Percentiles rank a stretch among this genome's conserved stretches.
Conservation (phyloP, 2,888 invertebrate genomes). For the Drosophila trichaetosa region DNA sequence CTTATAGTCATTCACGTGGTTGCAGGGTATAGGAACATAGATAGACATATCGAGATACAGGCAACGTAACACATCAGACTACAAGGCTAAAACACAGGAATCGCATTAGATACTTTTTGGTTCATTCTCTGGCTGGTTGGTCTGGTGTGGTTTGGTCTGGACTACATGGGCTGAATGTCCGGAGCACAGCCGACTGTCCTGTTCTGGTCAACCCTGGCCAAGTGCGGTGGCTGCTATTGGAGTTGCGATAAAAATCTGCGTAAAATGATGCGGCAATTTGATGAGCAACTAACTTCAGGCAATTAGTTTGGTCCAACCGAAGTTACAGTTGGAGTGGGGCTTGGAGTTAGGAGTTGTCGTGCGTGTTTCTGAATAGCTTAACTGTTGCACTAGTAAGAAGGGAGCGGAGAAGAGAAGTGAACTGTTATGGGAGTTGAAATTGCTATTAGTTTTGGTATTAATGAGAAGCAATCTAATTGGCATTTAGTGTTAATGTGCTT, state of each 20-base stretch:
- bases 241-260: slow-evolving; percentile 75
- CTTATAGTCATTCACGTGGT: background rate
- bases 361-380: slow-evolving; percentile 46
- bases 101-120: slow-evolving; percentile 74
- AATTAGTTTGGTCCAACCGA: slow-evolving; percentile 70
- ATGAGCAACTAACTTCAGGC: slow-evolving; percentile 77
- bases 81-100: slow-evolving; percentile 76
- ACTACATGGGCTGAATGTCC: background rate
- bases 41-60: slow-evolving; percentile 66
- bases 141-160: slow-evolving; percentile 6
- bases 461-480: slow-evolving; percentile 27
- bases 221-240: slow-evolving; percentile 25
- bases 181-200: slow-evolving; percentile 1
- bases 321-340: slow-evolving; percentile 13
- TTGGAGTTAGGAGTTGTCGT: slow-evolving; percentile 23
- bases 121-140: slow-evolving; percentile 16
- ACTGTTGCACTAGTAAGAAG: slow-evolving; percentile 44
- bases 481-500: slow-evolving; percentile 64
- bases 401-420: slow-evolving; percentile 2
- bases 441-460: slow-evolving; percentile 11
- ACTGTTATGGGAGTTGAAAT: slow-evolving; percentile 23
- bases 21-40: slow-evolving; percentile 60
- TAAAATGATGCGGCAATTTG: slow-evolving; percentile 80
- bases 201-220: slow-evolving; percentile 34
- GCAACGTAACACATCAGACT: slow-evolving; percentile 52